Percentiles rank a stretch among this genome's conserved stretches.
Conservation (phyloP, 1,140 invertebrate species). For the Agrilus planipennis region DNA sequence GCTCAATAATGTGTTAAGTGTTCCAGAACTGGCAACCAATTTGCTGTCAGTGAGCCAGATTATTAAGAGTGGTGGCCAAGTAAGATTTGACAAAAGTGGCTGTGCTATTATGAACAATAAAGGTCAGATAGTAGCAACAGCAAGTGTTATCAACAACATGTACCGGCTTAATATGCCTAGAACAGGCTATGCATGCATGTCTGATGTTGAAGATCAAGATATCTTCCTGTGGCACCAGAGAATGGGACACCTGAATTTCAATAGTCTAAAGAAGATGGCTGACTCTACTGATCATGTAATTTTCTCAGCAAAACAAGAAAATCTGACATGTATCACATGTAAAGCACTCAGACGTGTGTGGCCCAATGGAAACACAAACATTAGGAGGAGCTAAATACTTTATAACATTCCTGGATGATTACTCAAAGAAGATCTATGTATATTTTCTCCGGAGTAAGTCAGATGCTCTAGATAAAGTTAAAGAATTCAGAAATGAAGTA, state of each 20-base stretch:
- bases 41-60: constrained; percentile 21
- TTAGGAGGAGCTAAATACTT: constrained; percentile 17
- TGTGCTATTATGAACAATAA: constrained; percentile 19
- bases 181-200: too few species aligned
- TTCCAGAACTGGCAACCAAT: constrained; percentile 22
- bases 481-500: not conserved
- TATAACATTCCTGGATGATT: constrained; percentile 27
- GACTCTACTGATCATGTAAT: constrained; percentile 10
- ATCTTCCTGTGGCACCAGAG: constrained; percentile 19
- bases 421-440: constrained; percentile 25
- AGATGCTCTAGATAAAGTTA: constrained; percentile 1
- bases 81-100: constrained; percentile 10
- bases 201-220: too few species aligned
- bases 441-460: constrained; percentile 1
- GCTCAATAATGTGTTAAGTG: constrained; percentile 19
- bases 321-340: constrained; percentile 20
- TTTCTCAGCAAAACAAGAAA: constrained; percentile 3
- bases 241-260: constrained; percentile 22
- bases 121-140: constrained; percentile 5
- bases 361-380: constrained; percentile 12
- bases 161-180: constrained; percentile 18
- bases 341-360: constrained; percentile 36
- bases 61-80: constrained; percentile 21
- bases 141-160: constrained; percentile 16
- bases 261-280: constrained; percentile 12